A percentile compares a stretch with the other conserved stretches of the same genome.
Conservation (phyloP, 2,888 invertebrate genomes). For the Lamellibrachia satsuma region DNA sequence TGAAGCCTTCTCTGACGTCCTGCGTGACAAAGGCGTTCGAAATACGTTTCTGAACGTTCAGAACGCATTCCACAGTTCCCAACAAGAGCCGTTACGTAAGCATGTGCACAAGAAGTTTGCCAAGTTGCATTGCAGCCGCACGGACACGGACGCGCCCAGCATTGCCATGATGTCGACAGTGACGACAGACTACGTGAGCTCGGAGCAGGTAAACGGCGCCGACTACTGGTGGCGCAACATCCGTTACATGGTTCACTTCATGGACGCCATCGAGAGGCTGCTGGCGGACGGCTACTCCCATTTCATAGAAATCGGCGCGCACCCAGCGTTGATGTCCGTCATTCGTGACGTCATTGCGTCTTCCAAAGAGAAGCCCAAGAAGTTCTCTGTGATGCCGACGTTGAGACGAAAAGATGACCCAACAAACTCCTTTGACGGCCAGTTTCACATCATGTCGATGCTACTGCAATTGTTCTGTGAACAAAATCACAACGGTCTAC, state of each 20-base stretch:
- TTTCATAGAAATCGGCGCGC: background rate
- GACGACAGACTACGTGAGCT: background rate
- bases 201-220: background rate
- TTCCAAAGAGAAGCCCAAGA: background rate
- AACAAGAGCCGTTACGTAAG: background rate
- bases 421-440: background rate
- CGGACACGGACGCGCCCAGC: background rate
- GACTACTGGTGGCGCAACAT: slow-evolving; percentile 13
- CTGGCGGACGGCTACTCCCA: background rate
- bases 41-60: background rate
- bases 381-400: background rate
- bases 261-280: background rate
- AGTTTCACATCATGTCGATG: slow-evolving; percentile 1
- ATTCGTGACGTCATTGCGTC: background rate
- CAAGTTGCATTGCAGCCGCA: slow-evolving; percentile 2
- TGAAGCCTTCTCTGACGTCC: background rate
- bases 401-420: slow-evolving; percentile 6
- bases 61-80: background rate
- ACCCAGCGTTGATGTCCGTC: background rate
- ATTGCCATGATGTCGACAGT: slow-evolving; percentile 6
- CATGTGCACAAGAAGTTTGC: background rate
- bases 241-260: background rate
- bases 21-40: background rate
- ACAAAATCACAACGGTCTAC: background rate
- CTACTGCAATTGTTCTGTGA: background rate